phyloP scores from a whole-genome alignment of 2,113 vertebrate species.

The Chrysemys picta region DNA sequence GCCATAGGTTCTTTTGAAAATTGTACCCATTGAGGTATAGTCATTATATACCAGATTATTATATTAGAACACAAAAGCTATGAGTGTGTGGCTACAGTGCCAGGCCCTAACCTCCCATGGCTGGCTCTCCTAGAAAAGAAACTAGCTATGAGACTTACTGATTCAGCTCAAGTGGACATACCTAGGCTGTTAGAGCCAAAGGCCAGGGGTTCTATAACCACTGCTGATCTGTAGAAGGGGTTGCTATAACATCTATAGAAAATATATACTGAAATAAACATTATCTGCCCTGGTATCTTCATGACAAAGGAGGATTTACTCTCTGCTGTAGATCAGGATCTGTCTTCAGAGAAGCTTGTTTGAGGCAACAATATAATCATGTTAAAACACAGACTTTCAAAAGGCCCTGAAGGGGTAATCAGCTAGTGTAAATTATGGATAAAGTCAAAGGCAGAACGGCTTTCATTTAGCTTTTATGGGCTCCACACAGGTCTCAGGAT shows the following conservation, averaged over 20 bases:
- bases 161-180: not conserved
- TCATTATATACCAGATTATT: not conserved
- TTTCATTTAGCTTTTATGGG: not conserved
- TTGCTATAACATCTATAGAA: not conserved
- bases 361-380: not conserved
- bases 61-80: not conserved
- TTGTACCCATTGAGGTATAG: not conserved
- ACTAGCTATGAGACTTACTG: not conserved
- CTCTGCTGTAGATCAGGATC: not conserved
- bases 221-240: not conserved
- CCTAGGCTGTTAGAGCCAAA: not conserved
- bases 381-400: not conserved
- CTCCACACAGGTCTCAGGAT: not conserved
- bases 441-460: not conserved
- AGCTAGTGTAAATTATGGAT: not conserved
- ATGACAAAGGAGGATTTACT: not conserved
- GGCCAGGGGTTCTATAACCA: not conserved
- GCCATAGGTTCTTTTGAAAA: not conserved
- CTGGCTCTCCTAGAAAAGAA: not conserved
- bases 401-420: not conserved
- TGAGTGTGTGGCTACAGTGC: not conserved
- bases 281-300: not conserved
- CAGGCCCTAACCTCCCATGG: not conserved
- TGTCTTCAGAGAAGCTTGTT: not conserved
- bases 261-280: not conserved